A percentile compares a stretch with the other conserved stretches of the same genome.
phyloP scores from a whole-genome alignment of 2,797 vertebrate genomes.

The Falco biarmicus region DNA sequence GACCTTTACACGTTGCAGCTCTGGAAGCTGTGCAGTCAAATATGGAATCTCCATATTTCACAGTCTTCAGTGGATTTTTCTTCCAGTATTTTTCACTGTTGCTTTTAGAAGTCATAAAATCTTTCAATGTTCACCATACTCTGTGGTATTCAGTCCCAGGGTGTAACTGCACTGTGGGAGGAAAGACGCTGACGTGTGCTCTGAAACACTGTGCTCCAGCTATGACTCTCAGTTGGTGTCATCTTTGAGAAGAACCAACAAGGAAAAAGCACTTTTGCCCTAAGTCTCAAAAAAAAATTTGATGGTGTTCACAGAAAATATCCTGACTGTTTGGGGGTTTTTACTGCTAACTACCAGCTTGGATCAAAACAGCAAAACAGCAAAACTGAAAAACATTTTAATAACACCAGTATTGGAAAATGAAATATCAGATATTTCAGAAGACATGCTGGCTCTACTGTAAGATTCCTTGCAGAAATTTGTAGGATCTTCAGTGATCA shows the following conservation, averaged over 20 bases:
- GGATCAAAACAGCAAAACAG: neutral
- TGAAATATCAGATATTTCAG: neutral
- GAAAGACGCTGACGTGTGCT: accelerated
- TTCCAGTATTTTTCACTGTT: neutral
- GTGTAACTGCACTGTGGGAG: neutral
- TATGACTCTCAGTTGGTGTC: neutral
- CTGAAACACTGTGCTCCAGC: neutral
- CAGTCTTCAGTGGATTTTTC: neutral
- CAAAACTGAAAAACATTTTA: neutral
- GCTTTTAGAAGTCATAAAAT: neutral
- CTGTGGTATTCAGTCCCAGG: neutral
- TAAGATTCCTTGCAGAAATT: neutral
- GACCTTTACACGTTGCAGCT: neutral
- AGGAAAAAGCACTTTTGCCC: accelerated
- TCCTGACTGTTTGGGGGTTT: neutral
- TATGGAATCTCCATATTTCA: neutral
- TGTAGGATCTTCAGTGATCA: neutral
- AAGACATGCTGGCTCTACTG: accelerated
- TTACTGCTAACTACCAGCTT: neutral
- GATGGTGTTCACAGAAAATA: neutral
- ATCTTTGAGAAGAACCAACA: neutral
- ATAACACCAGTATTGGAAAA: neutral
- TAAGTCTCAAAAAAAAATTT: neutral
- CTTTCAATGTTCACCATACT: neutral
- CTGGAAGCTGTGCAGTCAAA: neutral